Evolutionary conservation across 2,113 vertebrate genomes (phyloP).

Genomic region (Gallinago undulata): DNA sequence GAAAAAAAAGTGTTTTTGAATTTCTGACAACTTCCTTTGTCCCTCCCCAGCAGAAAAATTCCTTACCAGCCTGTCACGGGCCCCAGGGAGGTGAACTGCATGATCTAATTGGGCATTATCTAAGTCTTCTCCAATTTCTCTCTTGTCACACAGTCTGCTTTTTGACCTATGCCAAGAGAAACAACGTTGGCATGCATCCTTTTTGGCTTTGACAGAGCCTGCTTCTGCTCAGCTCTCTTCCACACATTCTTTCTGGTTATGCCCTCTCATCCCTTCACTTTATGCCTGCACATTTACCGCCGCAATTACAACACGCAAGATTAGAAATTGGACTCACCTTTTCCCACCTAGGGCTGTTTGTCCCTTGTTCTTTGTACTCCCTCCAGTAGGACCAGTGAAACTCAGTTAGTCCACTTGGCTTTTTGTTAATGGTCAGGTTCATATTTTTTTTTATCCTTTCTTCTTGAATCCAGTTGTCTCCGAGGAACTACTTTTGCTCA

Average conservation of each 20-base stretch:
- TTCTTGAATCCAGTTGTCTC: background rate
- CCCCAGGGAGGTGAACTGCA: constrained; percentile 53
- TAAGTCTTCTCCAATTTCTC: constrained; percentile 63
- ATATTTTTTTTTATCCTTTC: constrained; percentile 16
- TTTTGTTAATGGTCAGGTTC: background rate
- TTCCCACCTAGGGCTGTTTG: background rate
- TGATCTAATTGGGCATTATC: constrained; percentile 66
- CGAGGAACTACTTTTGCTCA: constrained; percentile 9
- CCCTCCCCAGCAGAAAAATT: background rate
- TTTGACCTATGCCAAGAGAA: constrained; percentile 70
- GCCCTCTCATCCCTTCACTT: constrained; percentile 40
- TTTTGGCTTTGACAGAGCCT: constrained; percentile 59
- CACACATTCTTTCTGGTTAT: constrained; percentile 45
- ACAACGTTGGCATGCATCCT: constrained; percentile 54
- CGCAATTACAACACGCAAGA: background rate
- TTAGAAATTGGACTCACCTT: constrained; percentile 29
- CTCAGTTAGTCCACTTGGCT: background rate
- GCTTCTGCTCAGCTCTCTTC: constrained; percentile 57
- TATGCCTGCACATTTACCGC: constrained; percentile 29
- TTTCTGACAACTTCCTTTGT: background rate
- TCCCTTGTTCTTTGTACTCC: constrained; percentile 5
- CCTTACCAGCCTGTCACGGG: constrained; percentile 15
- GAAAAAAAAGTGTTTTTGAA: background rate
- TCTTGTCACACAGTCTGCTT: constrained; percentile 62
- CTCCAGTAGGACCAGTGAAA: background rate